A percentile compares a stretch with the other conserved stretches of the same genome.
phyloP scores from a whole-genome alignment of 2,113 vertebrate species.

The Oxyura jamaicensis region DNA sequence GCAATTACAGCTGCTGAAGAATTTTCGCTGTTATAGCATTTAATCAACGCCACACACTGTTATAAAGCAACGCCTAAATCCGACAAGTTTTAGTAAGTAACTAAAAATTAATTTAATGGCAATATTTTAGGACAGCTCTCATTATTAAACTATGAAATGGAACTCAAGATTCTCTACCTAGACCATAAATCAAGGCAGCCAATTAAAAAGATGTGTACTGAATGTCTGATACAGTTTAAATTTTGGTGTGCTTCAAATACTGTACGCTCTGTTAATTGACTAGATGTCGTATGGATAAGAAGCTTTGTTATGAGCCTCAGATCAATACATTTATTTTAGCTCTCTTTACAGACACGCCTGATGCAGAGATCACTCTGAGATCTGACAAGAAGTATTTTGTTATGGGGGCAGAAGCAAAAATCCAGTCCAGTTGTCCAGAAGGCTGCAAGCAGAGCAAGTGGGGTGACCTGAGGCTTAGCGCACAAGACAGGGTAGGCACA shows the following conservation, averaged over 20 bases:
- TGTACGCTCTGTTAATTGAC: not conserved
- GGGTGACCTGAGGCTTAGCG: accelerated
- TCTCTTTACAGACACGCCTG: not conserved
- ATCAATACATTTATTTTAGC: not conserved
- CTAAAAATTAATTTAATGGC: not conserved
- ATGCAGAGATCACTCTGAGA: not conserved
- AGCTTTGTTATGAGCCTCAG: not conserved
- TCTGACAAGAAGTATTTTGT: not conserved
- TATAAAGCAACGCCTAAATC: not conserved
- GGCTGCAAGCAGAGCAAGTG: not conserved
- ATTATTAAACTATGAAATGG: not conserved
- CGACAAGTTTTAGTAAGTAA: not conserved
- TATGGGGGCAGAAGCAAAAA: not conserved
- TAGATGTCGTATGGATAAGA: not conserved
- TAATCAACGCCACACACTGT: not conserved
- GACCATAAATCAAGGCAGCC: not conserved
- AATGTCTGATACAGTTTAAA: not conserved
- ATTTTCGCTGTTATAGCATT: not conserved
- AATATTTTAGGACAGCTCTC: not conserved
- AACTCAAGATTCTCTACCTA: not conserved
- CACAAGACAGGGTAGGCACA: not conserved
- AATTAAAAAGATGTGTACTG: not conserved
- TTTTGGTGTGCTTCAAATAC: not conserved
- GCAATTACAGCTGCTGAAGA: not conserved
- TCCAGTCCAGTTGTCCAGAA: not conserved